These are phyloP conservation scores for Anolis carolinensis DNA, from an alignment of 2,113 vertebrate genomes.

Conservation along the genomic window DNA sequence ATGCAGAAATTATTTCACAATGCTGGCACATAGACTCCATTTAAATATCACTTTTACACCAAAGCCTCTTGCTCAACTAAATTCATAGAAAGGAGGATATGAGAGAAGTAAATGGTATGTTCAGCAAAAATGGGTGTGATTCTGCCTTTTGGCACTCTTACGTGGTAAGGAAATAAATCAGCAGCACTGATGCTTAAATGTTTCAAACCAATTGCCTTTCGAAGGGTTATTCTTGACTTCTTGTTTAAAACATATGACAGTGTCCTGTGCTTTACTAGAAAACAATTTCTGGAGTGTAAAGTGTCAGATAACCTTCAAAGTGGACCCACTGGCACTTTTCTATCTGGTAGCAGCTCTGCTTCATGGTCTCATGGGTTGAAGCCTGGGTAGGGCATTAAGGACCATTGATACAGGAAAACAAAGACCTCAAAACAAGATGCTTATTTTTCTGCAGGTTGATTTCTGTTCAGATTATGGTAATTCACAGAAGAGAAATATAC, in stretches of 20 bases:
- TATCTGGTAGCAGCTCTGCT: not conserved
- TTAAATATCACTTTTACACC: not conserved
- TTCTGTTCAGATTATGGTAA: not conserved
- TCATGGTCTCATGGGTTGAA: not conserved
- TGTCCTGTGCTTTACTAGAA: not conserved
- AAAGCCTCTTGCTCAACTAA: constrained; percentile 26
- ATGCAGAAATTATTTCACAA: too few species aligned
- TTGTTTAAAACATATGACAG: not conserved
- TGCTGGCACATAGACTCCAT: not conserved
- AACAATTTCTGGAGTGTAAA: too few species aligned
- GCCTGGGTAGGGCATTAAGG: not conserved
- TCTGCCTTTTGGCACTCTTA: constrained; percentile 46
- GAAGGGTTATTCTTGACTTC: not conserved
- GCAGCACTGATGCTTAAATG: not conserved
- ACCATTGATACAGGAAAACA: not conserved
- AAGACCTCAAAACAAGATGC: not conserved
- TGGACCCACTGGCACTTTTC: not conserved
- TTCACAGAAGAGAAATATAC: not conserved
- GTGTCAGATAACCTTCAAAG: too few species aligned
- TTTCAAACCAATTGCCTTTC: not conserved
- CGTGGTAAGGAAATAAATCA: constrained; percentile 40
- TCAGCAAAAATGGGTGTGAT: constrained; percentile 34
- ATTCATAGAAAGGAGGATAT: constrained; percentile 51
- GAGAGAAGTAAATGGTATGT: constrained; percentile 55
- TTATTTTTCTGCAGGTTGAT: too few species aligned